phyloP scores from a whole-genome alignment of 1,140 invertebrate species.

The Aculops lycopersici region DNA sequence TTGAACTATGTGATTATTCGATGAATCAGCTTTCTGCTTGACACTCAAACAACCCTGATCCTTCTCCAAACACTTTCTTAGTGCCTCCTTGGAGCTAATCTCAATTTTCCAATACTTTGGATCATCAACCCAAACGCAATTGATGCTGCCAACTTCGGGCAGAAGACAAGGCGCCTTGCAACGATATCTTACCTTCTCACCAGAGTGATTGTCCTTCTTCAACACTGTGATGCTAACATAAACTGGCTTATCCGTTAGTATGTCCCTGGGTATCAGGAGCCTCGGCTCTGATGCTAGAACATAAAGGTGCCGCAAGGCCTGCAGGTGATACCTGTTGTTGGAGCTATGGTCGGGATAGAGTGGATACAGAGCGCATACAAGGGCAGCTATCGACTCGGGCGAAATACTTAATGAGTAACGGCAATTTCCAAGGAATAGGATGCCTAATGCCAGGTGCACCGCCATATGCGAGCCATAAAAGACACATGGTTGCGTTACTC shows the following conservation, averaged over 20 bases:
- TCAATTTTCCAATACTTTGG: slow-evolving; percentile 45
- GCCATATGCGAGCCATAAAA: slow-evolving; percentile 72
- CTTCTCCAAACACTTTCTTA: slow-evolving; percentile 22
- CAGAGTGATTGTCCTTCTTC: slow-evolving; percentile 19
- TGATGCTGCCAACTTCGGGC: slow-evolving; percentile 39
- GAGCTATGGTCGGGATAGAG: slow-evolving; percentile 83
- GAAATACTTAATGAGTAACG: slow-evolving; percentile 50
- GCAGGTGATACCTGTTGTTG: slow-evolving; percentile 77
- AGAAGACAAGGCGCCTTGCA: slow-evolving; percentile 48
- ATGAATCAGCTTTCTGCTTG: slow-evolving; percentile 54
- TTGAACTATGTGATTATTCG: slow-evolving; percentile 56
- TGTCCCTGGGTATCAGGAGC: slow-evolving; percentile 48
- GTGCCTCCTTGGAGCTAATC: slow-evolving; percentile 31
- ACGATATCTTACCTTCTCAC: slow-evolving; percentile 21
- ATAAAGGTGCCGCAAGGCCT: slow-evolving; percentile 78
- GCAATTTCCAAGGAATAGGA: slow-evolving; percentile 59
- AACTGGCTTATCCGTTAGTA: slow-evolving; percentile 38
- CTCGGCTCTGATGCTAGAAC: slow-evolving; percentile 64
- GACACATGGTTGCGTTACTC: slow-evolving; percentile 20
- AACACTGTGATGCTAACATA: slow-evolving; percentile 35
- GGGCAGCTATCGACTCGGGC: slow-evolving; percentile 44
- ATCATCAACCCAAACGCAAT: slow-evolving; percentile 21
- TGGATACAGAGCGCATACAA: slow-evolving; percentile 72
- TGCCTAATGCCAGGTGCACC: slow-evolving; percentile 64
- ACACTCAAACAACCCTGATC: slow-evolving; percentile 38